Evolutionary conservation across 2,797 vertebrate genomes (phyloP).

Genomic region (Octomys mimax): DNA sequence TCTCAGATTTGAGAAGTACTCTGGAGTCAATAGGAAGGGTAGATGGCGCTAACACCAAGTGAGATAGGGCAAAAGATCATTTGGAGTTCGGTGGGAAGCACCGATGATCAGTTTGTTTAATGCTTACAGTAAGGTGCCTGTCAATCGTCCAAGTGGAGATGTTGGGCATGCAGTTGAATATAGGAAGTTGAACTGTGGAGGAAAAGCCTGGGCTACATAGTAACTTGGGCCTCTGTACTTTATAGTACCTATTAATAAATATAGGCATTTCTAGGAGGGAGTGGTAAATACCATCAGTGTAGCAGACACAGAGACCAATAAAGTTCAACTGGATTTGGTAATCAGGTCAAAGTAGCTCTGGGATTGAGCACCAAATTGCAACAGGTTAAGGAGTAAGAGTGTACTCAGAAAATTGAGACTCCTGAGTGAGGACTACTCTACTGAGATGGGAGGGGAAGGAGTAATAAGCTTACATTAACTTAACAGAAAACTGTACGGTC

Average conservation of each 20-base stretch:
- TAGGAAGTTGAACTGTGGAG: background rate
- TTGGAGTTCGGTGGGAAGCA: background rate
- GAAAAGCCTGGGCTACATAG: conserved; percentile 13
- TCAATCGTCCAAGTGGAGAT: conserved; percentile 26
- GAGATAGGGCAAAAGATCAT: conserved; percentile 37
- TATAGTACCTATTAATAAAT: conserved; percentile 33
- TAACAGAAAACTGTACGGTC: conserved; percentile 46
- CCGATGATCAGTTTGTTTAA: conserved; percentile 31
- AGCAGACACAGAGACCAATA: background rate
- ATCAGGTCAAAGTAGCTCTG: conserved; percentile 39
- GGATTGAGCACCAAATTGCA: conserved; percentile 19
- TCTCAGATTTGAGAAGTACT: conserved; percentile 63
- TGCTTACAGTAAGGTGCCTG: conserved; percentile 16
- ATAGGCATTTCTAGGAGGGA: conserved; percentile 36
- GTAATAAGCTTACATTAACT: conserved; percentile 42
- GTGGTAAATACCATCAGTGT: conserved; percentile 34
- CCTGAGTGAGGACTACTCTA: background rate
- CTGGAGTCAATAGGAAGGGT: conserved; percentile 55
- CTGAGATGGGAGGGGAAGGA: conserved; percentile 11
- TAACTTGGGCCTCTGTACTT: conserved; percentile 40
- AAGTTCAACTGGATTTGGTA: conserved; percentile 41
- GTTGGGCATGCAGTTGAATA: background rate
- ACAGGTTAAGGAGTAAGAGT: conserved; percentile 34
- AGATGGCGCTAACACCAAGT: conserved; percentile 37
- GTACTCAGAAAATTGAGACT: conserved; percentile 26